These are phyloP conservation scores for Allolobophora icterica DNA, from an alignment of 2,888 invertebrate species.

Conservation along the genomic window DNA sequence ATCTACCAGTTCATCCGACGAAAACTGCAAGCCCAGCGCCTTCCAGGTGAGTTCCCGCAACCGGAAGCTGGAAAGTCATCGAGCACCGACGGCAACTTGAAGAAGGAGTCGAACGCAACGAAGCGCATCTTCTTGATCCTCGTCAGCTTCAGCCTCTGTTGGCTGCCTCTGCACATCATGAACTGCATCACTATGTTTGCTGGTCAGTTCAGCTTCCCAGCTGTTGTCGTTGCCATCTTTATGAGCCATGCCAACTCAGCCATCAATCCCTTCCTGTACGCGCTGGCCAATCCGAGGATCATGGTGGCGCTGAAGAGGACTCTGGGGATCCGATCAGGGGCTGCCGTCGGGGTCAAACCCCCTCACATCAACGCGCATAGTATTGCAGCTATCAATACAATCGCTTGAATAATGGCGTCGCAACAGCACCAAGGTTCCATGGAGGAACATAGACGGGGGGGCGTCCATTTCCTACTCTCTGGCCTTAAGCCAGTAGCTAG, in stretches of 20 bases:
- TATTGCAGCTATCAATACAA: neutral
- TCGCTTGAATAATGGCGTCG: neutral
- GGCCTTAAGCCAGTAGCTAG: too few species aligned
- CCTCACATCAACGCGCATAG: neutral
- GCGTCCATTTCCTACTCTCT: too few species aligned
- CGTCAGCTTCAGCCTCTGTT: constrained; percentile 58
- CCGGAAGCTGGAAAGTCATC: neutral
- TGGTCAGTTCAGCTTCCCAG: constrained; percentile 4
- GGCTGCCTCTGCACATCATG: constrained; percentile 61
- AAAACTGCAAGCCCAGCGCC: neutral
- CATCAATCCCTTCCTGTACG: constrained; percentile 62
- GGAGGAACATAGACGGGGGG: neutral
- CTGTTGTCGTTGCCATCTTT: constrained; percentile 51
- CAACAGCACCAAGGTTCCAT: neutral
- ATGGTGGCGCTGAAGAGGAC: constrained; percentile 53
- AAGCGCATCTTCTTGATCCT: constrained; percentile 60
- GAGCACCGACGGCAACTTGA: neutral
- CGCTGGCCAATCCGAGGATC: constrained; percentile 59
- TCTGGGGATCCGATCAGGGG: constrained; percentile 25
- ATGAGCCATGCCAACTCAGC: constrained; percentile 63
- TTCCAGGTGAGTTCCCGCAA: neutral
- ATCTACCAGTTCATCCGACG: constrained; percentile 51
- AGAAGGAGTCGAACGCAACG: constrained; percentile 52
- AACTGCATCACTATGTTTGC: constrained; percentile 53
- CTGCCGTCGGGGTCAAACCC: neutral